Evolutionary conservation across 2,113 vertebrate genomes (phyloP).

Genomic region (Baryphthengus martii): DNA sequence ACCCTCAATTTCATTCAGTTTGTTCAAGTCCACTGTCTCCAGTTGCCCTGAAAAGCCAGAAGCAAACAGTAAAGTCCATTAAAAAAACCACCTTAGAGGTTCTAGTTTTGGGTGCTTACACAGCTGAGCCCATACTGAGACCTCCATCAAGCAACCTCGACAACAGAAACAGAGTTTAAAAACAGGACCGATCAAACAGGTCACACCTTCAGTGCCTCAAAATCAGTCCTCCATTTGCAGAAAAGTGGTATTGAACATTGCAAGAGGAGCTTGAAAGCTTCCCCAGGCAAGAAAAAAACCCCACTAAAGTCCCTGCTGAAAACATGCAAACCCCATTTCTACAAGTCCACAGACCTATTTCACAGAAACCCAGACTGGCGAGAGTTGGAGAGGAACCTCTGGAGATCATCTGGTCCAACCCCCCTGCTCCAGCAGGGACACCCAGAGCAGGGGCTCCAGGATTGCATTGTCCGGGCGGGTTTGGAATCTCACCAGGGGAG

Average conservation of each 20-base stretch:
- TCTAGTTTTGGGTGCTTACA: neutral
- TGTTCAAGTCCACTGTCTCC: slow-evolving; percentile 91
- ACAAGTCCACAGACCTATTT: neutral
- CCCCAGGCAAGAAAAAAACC: neutral
- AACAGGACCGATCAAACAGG: neutral
- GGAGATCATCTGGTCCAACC: neutral
- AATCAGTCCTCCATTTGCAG: neutral
- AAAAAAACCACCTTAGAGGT: neutral
- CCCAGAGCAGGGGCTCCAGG: neutral
- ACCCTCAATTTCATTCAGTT: slow-evolving; percentile 88
- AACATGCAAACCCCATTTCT: neutral
- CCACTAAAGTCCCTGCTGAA: neutral
- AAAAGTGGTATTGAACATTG: neutral
- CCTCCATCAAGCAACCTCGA: fast-evolving
- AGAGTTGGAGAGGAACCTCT: neutral
- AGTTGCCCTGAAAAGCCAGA: slow-evolving; percentile 82
- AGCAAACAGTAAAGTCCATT: neutral
- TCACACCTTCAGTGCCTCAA: neutral
- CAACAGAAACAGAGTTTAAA: neutral
- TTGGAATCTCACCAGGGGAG: neutral
- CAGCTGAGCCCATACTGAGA: neutral
- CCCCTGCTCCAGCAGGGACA: neutral
- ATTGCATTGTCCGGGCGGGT: neutral
- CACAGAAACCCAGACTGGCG: neutral
- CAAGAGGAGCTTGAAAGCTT: neutral